Evolutionary conservation across 2,113 vertebrate genomes (phyloP).

Genomic region (Ammodytes marinus): DNA sequence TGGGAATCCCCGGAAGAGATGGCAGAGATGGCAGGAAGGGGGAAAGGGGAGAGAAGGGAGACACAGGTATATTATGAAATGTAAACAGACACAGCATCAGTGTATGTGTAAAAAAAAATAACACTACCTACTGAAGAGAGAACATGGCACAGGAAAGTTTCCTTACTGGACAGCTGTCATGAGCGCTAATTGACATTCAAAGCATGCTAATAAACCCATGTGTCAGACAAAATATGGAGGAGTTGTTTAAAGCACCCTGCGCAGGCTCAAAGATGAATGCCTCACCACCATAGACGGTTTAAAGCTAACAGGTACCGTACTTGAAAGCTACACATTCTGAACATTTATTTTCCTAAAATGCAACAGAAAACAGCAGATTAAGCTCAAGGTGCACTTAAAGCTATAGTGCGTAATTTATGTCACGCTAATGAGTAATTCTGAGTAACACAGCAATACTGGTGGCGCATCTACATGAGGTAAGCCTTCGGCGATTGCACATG

Average conservation of each 20-base stretch:
- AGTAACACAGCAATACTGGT: too few species aligned
- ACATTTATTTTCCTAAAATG: neutral
- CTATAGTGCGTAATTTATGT: too few species aligned
- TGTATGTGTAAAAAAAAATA: conserved; percentile 18
- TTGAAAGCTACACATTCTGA: neutral
- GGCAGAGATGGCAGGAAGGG: conserved; percentile 97
- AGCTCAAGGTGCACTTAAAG: too few species aligned
- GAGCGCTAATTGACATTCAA: neutral
- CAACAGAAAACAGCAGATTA: neutral
- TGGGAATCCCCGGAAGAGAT: conserved; percentile 96
- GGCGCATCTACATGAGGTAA: too few species aligned
- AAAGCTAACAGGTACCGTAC: neutral
- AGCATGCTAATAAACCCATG: neutral
- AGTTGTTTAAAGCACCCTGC: conserved; percentile 3
- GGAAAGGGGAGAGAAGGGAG: conserved; percentile 95
- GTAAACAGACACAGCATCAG: conserved; percentile 25
- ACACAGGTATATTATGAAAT: conserved; percentile 87
- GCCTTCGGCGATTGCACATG: too few species aligned
- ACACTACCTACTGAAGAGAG: neutral
- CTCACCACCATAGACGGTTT: neutral
- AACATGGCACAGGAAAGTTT: neutral
- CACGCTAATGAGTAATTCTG: too few species aligned
- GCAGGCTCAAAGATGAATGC: neutral
- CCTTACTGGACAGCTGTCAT: conserved; percentile 15
- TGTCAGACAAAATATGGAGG: neutral